phyloP scores from a whole-genome alignment of 2,113 vertebrate genomes.

The Cryptoleucopteryx plumbea region DNA sequence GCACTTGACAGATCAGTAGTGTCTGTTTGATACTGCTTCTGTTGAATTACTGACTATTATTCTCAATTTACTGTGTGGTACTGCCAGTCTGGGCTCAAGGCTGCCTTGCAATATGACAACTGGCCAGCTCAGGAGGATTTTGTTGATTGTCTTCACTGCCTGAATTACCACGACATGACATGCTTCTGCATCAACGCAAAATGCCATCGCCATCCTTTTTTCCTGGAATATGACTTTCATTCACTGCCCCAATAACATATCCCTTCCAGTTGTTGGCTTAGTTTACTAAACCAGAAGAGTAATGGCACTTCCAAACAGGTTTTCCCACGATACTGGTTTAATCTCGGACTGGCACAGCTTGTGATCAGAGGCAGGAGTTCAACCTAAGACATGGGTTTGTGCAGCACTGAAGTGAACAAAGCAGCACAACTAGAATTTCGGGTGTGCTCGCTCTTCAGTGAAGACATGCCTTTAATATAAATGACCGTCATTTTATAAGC shows the following conservation, averaged over 20 bases:
- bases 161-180: not conserved
- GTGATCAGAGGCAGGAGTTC: not conserved
- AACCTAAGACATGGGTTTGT: not conserved
- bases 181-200: not conserved
- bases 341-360: not conserved
- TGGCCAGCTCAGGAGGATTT: not conserved
- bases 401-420: not conserved
- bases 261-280: not conserved
- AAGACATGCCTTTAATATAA: not conserved
- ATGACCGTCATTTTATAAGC: not conserved
- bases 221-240: not conserved
- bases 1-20: not conserved
- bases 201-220: not conserved
- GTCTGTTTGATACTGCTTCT: not conserved
- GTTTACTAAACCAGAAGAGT: not conserved
- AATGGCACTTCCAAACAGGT: not conserved
- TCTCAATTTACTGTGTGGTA: not conserved
- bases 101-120: not conserved
- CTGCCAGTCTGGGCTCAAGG: not conserved
- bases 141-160: not conserved
- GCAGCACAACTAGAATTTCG: rapidly evolving
- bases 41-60: not conserved
- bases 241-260: not conserved
- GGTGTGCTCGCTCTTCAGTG: not conserved
- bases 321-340: not conserved